These are phyloP conservation scores for Monochamus saltuarius DNA, from an alignment of 1,140 invertebrate genomes.

Conservation along the genomic window DNA sequence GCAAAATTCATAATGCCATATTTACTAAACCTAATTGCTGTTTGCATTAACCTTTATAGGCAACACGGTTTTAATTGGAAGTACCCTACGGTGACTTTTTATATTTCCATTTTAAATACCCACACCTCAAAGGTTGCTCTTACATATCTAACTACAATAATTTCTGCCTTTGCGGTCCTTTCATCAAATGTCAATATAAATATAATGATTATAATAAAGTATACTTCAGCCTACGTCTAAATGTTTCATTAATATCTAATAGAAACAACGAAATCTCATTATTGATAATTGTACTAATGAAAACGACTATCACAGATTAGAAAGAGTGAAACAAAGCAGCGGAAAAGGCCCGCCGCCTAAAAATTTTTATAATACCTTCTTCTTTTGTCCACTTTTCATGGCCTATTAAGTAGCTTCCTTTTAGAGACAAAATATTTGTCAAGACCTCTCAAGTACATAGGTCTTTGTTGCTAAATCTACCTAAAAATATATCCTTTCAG, in stretches of 20 bases:
- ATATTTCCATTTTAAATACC: conserved; percentile 5
- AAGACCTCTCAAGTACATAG: too few species aligned
- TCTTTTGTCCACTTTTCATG: too few species aligned
- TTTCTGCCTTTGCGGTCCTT: conserved; percentile 4
- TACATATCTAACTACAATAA: neutral
- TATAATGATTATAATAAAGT: conserved; percentile 8
- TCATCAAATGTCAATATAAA: neutral
- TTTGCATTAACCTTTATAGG: conserved; percentile 18
- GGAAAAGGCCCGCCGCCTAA: neutral
- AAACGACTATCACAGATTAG: conserved; percentile 7
- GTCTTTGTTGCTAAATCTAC: too few species aligned
- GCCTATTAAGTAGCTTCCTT: too few species aligned
- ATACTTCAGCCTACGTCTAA: neutral
- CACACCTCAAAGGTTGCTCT: neutral
- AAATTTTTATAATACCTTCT: too few species aligned
- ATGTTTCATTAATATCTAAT: neutral
- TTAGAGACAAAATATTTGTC: too few species aligned
- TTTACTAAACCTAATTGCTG: conserved; percentile 11
- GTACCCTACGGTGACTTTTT: neutral
- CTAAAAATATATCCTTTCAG: too few species aligned
- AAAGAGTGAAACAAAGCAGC: neutral
- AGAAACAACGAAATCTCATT: neutral
- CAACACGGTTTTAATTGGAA: conserved; percentile 21
- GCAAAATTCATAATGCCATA: conserved; percentile 24
- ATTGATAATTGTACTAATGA: neutral